Conservation (phyloP, 2,888 invertebrate genomes). For the Phyllotreta cruciferae region DNA sequence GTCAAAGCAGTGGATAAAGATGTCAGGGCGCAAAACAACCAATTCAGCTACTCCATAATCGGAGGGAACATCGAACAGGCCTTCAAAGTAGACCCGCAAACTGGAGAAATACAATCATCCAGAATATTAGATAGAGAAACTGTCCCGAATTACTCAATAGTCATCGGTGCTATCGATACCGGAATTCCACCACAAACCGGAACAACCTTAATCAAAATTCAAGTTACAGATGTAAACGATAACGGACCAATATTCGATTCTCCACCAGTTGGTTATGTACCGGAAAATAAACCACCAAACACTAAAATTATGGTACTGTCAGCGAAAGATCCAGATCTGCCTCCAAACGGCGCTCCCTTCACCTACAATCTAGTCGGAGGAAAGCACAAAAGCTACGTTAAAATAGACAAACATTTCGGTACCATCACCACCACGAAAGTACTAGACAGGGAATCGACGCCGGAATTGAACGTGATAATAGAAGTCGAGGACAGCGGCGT, state of each 20-base stretch:
- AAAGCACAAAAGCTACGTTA: conserved; percentile 76
- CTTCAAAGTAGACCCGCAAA: conserved; percentile 87
- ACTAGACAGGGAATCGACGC: conserved; percentile 83
- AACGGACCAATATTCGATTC: conserved; percentile 87
- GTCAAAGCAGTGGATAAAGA: conserved; percentile 93
- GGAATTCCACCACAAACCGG: conserved; percentile 91
- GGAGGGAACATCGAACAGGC: conserved; percentile 82
- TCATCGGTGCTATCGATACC: conserved; percentile 87
- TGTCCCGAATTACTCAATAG: conserved; percentile 74
- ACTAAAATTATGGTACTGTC: conserved; percentile 84
- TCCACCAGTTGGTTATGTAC: conserved; percentile 75
- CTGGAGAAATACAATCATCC: conserved; percentile 82
- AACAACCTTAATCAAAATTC: conserved; percentile 82
- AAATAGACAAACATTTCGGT: conserved; percentile 81
- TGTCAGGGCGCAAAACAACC: conserved; percentile 88
- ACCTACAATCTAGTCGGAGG: conserved; percentile 81
- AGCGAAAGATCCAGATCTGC: conserved; percentile 87
- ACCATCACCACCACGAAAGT: conserved; percentile 78
- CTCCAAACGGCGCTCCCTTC: conserved; percentile 91
- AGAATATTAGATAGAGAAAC: conserved; percentile 82
- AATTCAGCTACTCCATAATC: conserved; percentile 89
- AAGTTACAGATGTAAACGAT: conserved; percentile 88
- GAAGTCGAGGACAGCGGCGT: conserved; percentile 89
- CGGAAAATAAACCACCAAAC: conserved; percentile 86
- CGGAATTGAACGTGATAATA: conserved; percentile 76